phyloP scores from a whole-genome alignment of 2,797 vertebrate species.

The Netta rufina region DNA sequence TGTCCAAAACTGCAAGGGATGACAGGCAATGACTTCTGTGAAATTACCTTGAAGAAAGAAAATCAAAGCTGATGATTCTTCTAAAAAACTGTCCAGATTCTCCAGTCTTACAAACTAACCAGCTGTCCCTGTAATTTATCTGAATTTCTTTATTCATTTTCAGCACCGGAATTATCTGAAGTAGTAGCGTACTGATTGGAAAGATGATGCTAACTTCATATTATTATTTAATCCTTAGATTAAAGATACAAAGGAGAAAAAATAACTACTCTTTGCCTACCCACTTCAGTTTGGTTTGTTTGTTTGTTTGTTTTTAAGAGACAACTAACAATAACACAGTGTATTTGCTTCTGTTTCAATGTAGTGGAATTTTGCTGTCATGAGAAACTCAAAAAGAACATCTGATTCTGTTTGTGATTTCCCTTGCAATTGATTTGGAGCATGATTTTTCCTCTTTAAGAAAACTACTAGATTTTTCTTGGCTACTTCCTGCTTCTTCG shows the following conservation, averaged over 20 bases:
- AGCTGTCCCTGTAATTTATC: neutral
- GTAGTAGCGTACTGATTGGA: neutral
- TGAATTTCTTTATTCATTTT: conserved; percentile 6
- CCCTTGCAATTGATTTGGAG: neutral
- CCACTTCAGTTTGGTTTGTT: neutral
- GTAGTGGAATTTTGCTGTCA: neutral
- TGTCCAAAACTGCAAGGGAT: neutral
- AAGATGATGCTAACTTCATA: neutral
- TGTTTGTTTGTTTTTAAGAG: neutral
- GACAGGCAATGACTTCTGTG: neutral
- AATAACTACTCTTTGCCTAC: neutral
- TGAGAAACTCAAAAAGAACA: neutral
- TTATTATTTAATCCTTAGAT: neutral
- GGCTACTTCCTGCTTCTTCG: neutral
- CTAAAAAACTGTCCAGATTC: conserved; percentile 8
- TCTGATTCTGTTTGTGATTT: neutral
- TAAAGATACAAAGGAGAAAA: neutral
- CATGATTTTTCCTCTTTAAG: neutral
- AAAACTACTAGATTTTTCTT: neutral
- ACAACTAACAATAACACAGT: neutral
- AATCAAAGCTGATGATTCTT: neutral
- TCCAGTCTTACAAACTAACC: neutral
- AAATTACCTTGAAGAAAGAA: conserved; percentile 25
- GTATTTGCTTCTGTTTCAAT: neutral
- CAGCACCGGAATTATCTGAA: neutral